Evolutionary conservation across 2,113 vertebrate genomes (phyloP).

Genomic region (Argyrosomus japonicus): DNA sequence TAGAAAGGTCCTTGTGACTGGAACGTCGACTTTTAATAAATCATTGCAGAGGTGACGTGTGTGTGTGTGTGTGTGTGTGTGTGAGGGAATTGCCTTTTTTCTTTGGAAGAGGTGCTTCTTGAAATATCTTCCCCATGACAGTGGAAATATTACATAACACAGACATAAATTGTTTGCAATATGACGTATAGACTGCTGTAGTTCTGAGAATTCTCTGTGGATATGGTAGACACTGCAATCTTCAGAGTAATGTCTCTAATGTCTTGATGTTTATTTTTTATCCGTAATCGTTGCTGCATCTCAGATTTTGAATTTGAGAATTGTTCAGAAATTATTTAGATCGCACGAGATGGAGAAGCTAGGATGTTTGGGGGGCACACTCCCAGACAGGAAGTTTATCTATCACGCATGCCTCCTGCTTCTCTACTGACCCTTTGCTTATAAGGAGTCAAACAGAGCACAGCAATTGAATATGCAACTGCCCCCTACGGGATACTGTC

Average conservation of each 20-base stretch:
- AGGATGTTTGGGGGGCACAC: conserved; percentile 67
- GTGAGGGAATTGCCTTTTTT: too few relatives aligned
- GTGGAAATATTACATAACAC: conserved; percentile 11
- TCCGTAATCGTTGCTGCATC: conserved; percentile 42
- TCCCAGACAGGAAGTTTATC: conserved; percentile 85
- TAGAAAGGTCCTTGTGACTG: too few relatives aligned
- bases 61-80: too few relatives aligned
- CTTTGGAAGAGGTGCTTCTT: not conserved
- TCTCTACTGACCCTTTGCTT: conserved; percentile 65
- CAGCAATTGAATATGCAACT: conserved; percentile 75
- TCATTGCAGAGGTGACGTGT: too few relatives aligned
- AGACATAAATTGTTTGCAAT: conserved; percentile 1
- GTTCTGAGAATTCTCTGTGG: not conserved
- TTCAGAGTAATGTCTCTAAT: conserved; percentile 11
- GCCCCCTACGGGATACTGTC: conserved; percentile 65
- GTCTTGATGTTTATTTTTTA: conserved; percentile 49
- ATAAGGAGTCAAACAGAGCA: conserved; percentile 76
- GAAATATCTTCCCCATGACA: conserved; percentile 37
- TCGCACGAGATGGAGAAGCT: conserved; percentile 60
- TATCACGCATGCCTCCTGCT: conserved; percentile 78
- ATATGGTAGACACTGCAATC: conserved; percentile 17
- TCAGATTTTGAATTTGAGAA: conserved; percentile 59
- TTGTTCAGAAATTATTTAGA: conserved; percentile 70
- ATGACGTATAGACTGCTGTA: not conserved
- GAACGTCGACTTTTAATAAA: too few relatives aligned